Percentiles rank a stretch among this genome's conserved stretches.
Conservation (phyloP, 2,113 vertebrate genomes). For the Pyxicephalus adspersus region DNA sequence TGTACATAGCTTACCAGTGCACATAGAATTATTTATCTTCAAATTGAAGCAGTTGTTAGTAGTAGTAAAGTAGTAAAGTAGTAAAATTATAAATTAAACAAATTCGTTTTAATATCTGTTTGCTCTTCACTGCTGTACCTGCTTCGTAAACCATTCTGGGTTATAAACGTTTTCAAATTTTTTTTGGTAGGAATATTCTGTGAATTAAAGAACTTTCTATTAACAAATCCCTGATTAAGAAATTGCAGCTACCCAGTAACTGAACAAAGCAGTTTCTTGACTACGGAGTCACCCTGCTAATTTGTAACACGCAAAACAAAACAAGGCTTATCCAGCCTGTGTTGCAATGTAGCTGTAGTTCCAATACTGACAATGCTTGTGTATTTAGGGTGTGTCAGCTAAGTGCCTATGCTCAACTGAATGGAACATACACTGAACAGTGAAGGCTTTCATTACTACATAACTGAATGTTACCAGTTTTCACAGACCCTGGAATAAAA, state of each 20-base stretch:
- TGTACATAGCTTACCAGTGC: too few relatives aligned
- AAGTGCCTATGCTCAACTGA: not conserved
- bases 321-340: slow-evolving; percentile 21
- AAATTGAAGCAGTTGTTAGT: too few relatives aligned
- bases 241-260: not conserved
- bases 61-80: too few relatives aligned
- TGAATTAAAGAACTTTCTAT: not conserved
- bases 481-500: not conserved
- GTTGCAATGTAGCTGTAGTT: slow-evolving; percentile 14
- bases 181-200: too few relatives aligned
- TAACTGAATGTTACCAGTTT: not conserved
- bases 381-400: slow-evolving; percentile 34
- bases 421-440: not conserved
- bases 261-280: not conserved
- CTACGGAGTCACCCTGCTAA: not conserved
- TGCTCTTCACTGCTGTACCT: too few relatives aligned
- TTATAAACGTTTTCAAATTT: too few relatives aligned
- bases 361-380: not conserved
- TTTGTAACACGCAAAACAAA: slow-evolving; percentile 36
- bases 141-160: too few relatives aligned
- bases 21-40: too few relatives aligned
- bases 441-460: not conserved
- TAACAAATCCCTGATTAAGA: not conserved
- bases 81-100: too few relatives aligned
- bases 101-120: too few relatives aligned